Percentiles rank a stretch among this genome's conserved stretches.
phyloP scores from a whole-genome alignment of 1,140 invertebrate species.

The Palaemon carinicauda region DNA sequence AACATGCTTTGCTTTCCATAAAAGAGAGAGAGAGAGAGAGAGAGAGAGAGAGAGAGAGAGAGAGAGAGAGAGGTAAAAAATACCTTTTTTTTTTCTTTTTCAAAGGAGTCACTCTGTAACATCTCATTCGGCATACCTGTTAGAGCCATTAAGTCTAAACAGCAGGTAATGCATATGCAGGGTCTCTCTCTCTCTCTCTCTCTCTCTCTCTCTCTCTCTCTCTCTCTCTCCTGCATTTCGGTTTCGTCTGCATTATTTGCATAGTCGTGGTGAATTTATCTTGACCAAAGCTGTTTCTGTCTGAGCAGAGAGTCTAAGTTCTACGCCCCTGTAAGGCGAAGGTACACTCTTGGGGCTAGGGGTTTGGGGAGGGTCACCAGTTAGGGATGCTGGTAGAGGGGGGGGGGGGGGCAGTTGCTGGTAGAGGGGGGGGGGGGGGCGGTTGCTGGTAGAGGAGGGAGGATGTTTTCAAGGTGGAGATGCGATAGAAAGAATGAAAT shows the following conservation, averaged over 20 bases:
- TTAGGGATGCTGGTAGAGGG: background rate
- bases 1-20: no score
- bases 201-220: no score
- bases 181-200: background rate
- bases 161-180: background rate
- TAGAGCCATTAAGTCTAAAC: background rate
- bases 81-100: no score
- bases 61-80: no score
- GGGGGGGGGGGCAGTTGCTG: background rate
- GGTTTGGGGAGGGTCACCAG: background rate
- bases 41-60: no score
- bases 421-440: background rate
- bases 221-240: background rate
- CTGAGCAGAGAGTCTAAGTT: background rate
- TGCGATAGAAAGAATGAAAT: background rate
- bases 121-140: background rate
- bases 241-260: background rate
- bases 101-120: background rate
- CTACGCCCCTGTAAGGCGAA: background rate
- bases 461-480: background rate
- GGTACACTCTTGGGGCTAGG: background rate
- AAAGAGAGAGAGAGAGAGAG: no score
- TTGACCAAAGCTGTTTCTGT: conserved; percentile 3
- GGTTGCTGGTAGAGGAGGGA: background rate
- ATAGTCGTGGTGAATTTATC: conserved; percentile 6